Evolutionary conservation across 2,113 vertebrate genomes (phyloP), one percentile per base, ranked within the genome.

Genomic region (Malurus melanocephalus): DNA sequence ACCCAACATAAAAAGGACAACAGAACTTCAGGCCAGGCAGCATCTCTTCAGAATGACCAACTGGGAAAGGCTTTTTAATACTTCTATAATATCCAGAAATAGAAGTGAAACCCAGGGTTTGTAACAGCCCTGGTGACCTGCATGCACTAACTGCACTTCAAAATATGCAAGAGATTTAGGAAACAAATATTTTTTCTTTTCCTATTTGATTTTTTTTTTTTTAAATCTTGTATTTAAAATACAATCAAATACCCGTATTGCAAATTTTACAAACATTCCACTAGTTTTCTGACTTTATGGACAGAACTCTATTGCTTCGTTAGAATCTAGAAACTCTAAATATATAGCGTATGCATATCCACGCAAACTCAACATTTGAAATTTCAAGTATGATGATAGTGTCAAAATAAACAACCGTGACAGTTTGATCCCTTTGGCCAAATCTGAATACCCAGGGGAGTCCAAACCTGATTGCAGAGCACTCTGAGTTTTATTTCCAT

Each of bases 191-290:
- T 32, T 33, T n/a, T 52, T 60, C 53, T 57, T 53, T 38, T 17
- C 57, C 66, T 75, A 33, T 40, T 69, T 82, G 24, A 23, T 0
- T 66, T 87, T 65, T 88, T 33, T 33, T 71, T 62, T 83, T 61
- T 79, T 45, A 30, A 16, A 89, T 68, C 85, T 92, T 53, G 75
- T 90, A 89, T 80, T 85, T 78, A 87, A 90, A 96, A 95, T 92
- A 96, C 88, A 94, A 96, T 94, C 93, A 93, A 91, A 95, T 96
- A 97, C 95, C 96, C 95, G 96, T 97, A 97, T 95, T 92, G 93
- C 77, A 78, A 78, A 93, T 96, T 93, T 77, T 82, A 95, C 80
- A 92, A 88, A 95, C 96, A 95, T 95, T 96, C 93, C 27, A 57
- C 83, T 95, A 48, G 9, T 86, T 8, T 59, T 90, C 95, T 95